Evolutionary conservation across 2,113 vertebrate species (phyloP).

Genomic region (Lathamus discolor): DNA sequence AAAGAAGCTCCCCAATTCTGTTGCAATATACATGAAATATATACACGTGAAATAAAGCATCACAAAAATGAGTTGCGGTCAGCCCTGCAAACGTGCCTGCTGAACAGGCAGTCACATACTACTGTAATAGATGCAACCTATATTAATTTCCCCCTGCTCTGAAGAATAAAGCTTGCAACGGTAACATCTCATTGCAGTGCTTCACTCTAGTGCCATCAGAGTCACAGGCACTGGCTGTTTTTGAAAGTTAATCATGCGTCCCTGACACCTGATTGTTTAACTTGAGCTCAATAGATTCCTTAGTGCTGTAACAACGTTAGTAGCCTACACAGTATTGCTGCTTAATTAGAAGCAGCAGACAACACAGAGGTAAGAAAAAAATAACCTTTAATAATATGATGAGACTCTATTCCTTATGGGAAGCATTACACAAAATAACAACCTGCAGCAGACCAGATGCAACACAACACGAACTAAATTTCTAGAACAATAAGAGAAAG

Average conservation of each 20-base stretch:
- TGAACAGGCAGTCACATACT: not conserved
- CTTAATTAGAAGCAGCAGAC: not conserved
- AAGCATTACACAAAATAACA: not conserved
- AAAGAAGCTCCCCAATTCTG: not conserved
- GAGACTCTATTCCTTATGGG: not conserved
- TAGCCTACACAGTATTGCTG: not conserved
- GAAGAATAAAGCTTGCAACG: not conserved
- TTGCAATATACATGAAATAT: not conserved
- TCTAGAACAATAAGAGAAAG: conserved; percentile 11
- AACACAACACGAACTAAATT: not conserved
- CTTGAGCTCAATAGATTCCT: not conserved
- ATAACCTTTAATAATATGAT: not conserved
- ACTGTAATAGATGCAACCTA: not conserved
- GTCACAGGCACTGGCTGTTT: not conserved
- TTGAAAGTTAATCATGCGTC: not conserved
- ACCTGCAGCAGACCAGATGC: not conserved
- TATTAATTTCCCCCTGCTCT: not conserved
- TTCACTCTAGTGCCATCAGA: not conserved
- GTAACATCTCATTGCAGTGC: not conserved
- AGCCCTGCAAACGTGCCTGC: not conserved
- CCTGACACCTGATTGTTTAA: not conserved
- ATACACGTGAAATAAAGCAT: not conserved
- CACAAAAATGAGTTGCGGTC: not conserved
- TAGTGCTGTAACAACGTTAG: not conserved
- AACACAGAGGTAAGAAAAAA: not conserved